Base-by-base conservation (phyloP, 2,888 invertebrate genomes). In the Phortica okadai region DNA sequence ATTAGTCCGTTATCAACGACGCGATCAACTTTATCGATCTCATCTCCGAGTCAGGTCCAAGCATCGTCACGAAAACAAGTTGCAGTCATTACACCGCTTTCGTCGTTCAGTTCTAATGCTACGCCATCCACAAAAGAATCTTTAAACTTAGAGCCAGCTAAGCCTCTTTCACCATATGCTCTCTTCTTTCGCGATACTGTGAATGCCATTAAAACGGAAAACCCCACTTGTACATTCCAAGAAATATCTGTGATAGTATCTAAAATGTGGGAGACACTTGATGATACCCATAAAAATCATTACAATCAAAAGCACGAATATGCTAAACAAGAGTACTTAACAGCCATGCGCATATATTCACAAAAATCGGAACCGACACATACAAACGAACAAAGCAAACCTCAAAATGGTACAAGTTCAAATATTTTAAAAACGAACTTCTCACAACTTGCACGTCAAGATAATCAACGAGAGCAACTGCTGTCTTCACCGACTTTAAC, bases 191-290 rank as follows among this genome's bases (percentile, higher is more conserved):
- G 98, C 78, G 99, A 99, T 92, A 98, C 98, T 16, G 98, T 99
- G 92, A 98, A 98, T 74, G 98, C 98, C 83, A 99, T 99, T 87
- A 99, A 99, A 92, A 97, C 97, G 77, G 97, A 98, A 93, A 98
- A 98, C 92, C 98, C 98, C 42, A 97, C 96, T 91, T 98, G 98
- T 73, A 97, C 97, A 90, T 98, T 99, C 92, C 98, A 98, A 45
- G 98, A 99, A 92, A 97, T 99, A 44, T 98, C 98, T 11, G 98
- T 98, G 93, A 98, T 99, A 85, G 99, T 99, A 5, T 97, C 98
- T 14, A 98, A 98, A 58, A 98, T 99, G 98, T 99, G 99, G 99
- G 99, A 99, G 91, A 96, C 96, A 42, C 93, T 99, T 84, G 98
- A 98, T 90, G 96, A 96, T 0, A 97, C 97, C 89, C 97, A 97